phyloP scores from a whole-genome alignment of 2,888 invertebrate genomes.

The Mesochorus sp. region DNA sequence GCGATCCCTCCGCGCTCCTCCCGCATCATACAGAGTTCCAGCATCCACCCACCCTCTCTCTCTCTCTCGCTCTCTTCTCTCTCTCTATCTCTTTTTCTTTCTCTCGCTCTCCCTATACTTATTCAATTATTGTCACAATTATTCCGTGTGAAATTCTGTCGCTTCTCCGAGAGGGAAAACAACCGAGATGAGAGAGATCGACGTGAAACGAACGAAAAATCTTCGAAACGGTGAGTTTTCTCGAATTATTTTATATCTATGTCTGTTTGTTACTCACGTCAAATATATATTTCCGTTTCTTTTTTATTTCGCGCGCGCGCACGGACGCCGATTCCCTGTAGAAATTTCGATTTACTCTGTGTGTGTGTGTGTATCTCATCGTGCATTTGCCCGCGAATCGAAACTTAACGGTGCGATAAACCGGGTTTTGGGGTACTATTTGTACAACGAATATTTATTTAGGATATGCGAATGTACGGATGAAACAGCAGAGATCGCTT shows the following conservation, averaged over 20 bases:
- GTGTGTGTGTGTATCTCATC: too few species aligned
- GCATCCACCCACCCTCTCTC: too few species aligned
- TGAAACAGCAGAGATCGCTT: not conserved
- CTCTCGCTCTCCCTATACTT: too few species aligned
- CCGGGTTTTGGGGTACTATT: too few species aligned
- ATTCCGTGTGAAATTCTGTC: not conserved
- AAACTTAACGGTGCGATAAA: not conserved
- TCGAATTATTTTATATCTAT: not conserved
- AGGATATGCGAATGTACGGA: not conserved
- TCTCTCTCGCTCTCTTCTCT: too few species aligned
- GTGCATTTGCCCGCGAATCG: too few species aligned
- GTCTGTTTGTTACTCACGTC: too few species aligned
- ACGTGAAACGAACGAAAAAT: not conserved
- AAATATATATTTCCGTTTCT: too few species aligned
- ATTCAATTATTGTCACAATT: too few species aligned
- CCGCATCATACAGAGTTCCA: not conserved
- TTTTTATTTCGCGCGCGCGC: not conserved
- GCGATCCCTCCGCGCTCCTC: not conserved
- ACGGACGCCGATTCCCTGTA: too few species aligned
- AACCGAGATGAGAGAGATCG: not conserved
- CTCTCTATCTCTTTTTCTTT: too few species aligned
- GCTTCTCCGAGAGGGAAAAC: not conserved
- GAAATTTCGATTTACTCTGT: too few species aligned
- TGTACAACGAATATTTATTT: slow-evolving; percentile 2
- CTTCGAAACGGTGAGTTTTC: slow-evolving; percentile 25